Evolutionary conservation across 1,140 invertebrate genomes (phyloP).

Genomic region (Apis florea): DNA sequence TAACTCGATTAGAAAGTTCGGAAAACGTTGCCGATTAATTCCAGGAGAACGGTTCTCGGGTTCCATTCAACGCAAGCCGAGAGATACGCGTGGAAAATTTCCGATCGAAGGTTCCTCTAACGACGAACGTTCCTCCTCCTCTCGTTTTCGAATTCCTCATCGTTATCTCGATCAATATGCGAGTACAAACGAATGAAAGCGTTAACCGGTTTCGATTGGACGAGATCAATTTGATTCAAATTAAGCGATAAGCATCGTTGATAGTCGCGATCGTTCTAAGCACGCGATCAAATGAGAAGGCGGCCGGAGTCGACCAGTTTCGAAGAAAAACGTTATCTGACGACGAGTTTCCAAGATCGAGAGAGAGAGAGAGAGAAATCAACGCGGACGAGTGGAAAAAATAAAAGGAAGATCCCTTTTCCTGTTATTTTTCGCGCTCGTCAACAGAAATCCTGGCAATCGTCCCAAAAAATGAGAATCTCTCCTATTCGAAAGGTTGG

Average conservation of each 20-base stretch:
- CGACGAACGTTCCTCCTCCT: too few species aligned
- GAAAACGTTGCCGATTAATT: constrained; percentile 32
- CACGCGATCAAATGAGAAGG: constrained; percentile 1
- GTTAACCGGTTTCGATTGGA: constrained; percentile 42
- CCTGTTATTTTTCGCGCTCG: constrained; percentile 70
- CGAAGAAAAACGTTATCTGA: neutral
- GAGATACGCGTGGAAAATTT: too few species aligned
- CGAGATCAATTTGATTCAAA: constrained; percentile 28
- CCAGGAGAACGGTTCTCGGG: constrained; percentile 4
- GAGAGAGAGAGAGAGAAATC: neutral
- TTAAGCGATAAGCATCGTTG: constrained; percentile 35
- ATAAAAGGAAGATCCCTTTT: constrained; percentile 54
- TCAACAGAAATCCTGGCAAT: constrained; percentile 68
- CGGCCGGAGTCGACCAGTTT: neutral
- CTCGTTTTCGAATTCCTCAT: neutral
- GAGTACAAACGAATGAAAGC: constrained; percentile 35
- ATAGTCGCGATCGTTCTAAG: neutral
- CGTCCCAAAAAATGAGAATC: constrained; percentile 27
- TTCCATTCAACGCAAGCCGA: too few species aligned
- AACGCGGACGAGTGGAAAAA: neutral
- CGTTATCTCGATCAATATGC: constrained; percentile 7
- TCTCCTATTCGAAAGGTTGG: neutral
- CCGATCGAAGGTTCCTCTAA: too few species aligned
- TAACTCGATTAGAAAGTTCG: constrained; percentile 9
- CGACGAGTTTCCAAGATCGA: constrained; percentile 46